phyloP scores from a whole-genome alignment of 1,140 invertebrate genomes.

The Dysdera silvatica region DNA sequence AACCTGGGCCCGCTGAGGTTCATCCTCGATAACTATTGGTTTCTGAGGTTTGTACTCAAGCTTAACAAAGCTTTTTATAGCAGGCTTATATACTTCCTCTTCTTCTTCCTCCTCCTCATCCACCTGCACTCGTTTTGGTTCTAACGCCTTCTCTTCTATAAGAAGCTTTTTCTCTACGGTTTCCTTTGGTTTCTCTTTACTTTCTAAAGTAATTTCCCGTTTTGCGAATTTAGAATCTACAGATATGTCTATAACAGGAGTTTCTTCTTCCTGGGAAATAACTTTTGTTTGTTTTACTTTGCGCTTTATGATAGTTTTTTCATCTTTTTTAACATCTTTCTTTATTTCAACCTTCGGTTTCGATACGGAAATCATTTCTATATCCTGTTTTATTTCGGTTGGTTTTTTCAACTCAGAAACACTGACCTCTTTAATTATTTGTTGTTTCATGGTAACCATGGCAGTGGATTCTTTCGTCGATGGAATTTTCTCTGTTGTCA shows the following conservation, averaged over 20 bases:
- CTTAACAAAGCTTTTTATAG: background rate
- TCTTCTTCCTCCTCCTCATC: constrained; percentile 9
- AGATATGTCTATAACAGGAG: background rate
- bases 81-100: background rate
- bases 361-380: background rate
- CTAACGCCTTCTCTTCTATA: constrained; percentile 8
- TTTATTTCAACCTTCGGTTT: background rate
- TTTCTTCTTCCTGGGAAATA: background rate
- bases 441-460: too few relatives aligned
- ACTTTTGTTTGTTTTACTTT: constrained; percentile 8
- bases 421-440: too few relatives aligned
- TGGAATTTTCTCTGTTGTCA: too few relatives aligned
- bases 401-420: too few relatives aligned
- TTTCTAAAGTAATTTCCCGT: constrained; percentile 19
- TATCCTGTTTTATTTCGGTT: background rate
- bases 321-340: background rate
- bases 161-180: background rate
- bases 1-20: constrained; percentile 9
- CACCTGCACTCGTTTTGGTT: constrained; percentile 12
- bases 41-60: constrained; percentile 26
- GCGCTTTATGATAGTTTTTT: constrained; percentile 14
- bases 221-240: constrained; percentile 3
- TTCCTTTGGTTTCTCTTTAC: constrained; percentile 1
- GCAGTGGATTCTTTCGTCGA: too few relatives aligned
- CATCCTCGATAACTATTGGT: background rate